Conservation (phyloP, 2,797 vertebrate genomes). For the Chaetophractus vellerosus region DNA sequence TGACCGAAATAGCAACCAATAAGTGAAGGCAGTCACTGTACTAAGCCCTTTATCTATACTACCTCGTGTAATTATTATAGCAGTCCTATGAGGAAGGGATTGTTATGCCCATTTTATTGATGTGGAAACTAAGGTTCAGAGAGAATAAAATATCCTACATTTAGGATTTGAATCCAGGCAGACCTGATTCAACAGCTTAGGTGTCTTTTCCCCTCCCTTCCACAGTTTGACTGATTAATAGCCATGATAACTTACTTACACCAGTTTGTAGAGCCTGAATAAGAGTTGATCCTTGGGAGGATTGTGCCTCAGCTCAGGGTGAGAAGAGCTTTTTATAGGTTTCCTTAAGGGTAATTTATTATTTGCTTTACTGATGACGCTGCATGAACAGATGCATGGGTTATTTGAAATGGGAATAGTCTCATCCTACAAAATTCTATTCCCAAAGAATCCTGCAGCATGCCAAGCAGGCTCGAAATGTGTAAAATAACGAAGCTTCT, state of each 20-base stretch:
- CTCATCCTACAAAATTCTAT: slow-evolving; percentile 64
- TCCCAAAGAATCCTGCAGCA: slow-evolving; percentile 73
- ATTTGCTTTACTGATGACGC: slow-evolving; percentile 71
- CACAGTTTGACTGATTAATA: slow-evolving; percentile 26
- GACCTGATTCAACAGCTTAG: not conserved
- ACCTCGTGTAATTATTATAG: not conserved
- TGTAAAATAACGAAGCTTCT: slow-evolving; percentile 70
- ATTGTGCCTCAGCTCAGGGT: not conserved
- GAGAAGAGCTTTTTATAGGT: slow-evolving; percentile 33
- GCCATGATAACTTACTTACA: slow-evolving; percentile 40
- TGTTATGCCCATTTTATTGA: not conserved
- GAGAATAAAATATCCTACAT: not conserved
- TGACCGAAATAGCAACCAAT: slow-evolving; percentile 12
- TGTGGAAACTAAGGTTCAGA: slow-evolving; percentile 40
- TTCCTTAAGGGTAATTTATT: slow-evolving; percentile 72
- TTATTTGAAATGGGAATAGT: slow-evolving; percentile 75
- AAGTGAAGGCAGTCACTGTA: not conserved
- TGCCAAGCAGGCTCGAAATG: slow-evolving; percentile 56
- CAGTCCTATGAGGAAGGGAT: not conserved
- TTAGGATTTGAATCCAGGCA: not conserved
- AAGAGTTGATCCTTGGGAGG: slow-evolving; percentile 10
- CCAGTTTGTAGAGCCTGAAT: not conserved
- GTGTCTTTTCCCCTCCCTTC: slow-evolving; percentile 35
- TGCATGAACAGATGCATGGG: slow-evolving; percentile 62
- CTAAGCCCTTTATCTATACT: not conserved